A percentile compares a stretch with the other conserved stretches of the same genome.
Conservation (phyloP, 2,888 invertebrate genomes). For the Miltochrista miniata region DNA sequence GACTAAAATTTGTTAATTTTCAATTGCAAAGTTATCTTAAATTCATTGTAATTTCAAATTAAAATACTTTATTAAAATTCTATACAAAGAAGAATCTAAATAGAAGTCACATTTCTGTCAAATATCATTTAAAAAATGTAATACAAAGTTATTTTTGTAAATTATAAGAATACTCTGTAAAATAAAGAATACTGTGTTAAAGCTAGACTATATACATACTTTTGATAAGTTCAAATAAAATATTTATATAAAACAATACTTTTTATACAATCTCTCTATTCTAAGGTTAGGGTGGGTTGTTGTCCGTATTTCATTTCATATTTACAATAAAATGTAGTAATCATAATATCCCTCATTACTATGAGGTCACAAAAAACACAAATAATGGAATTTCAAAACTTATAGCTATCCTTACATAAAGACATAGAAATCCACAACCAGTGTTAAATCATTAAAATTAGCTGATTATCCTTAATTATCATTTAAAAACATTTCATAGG, state of each 20-base stretch:
- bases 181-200: constrained; percentile 1
- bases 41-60: not conserved
- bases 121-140: not conserved
- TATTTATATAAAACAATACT: no score
- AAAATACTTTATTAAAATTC: not conserved
- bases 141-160: not conserved
- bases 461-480: constrained; percentile 3
- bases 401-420: constrained; percentile 23
- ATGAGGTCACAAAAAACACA: no score
- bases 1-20: constrained; percentile 33
- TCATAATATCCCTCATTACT: constrained; percentile 10
- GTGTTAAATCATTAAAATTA: constrained; percentile 13
- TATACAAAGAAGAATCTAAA: no score
- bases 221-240: constrained; percentile 26
- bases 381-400: constrained; percentile 23
- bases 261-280: constrained; percentile 46
- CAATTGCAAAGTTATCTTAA: constrained; percentile 12
- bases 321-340: constrained; percentile 44
- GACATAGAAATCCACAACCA: constrained; percentile 46
- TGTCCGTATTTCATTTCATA: constrained; percentile 73
- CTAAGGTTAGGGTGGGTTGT: constrained; percentile 76
- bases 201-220: constrained; percentile 13
- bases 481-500: constrained; percentile 21
- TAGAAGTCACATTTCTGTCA: not conserved
- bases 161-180: constrained; percentile 3